Evolutionary conservation across 2,113 vertebrate species (phyloP).

Genomic region (Psophia crepitans): DNA sequence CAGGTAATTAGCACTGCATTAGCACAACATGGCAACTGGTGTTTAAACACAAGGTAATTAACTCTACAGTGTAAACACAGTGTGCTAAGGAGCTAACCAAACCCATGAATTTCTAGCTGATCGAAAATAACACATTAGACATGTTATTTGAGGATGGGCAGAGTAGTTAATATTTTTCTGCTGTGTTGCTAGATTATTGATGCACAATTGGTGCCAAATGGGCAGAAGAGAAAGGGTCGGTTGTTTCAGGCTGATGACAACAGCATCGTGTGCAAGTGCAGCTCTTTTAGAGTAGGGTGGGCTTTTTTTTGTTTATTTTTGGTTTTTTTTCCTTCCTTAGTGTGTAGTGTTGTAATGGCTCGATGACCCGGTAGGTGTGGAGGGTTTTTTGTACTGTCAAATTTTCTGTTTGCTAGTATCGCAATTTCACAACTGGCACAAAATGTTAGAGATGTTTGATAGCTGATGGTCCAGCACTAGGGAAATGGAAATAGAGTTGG

Average conservation of each 20-base stretch:
- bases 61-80: neutral
- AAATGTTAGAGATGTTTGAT: neutral
- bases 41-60: constrained; percentile 29
- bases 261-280: neutral
- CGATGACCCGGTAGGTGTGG: neutral
- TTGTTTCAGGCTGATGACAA: neutral
- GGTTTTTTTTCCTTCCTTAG: neutral
- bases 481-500: neutral
- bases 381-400: neutral
- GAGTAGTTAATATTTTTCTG: neutral
- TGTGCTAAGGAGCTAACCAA: neutral
- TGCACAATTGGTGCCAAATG: neutral
- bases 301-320: neutral
- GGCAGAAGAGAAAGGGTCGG: neutral
- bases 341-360: neutral
- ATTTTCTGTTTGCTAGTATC: neutral
- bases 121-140: neutral
- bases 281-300: neutral
- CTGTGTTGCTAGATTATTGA: neutral
- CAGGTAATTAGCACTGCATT: constrained; percentile 51
- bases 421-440: neutral
- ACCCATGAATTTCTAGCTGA: neutral
- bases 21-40: constrained; percentile 18
- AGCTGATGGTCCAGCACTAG: neutral
- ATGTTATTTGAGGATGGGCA: neutral